Evolutionary conservation across 2,888 invertebrate genomes (phyloP), one percentile per base, ranked within the genome.

Genomic region (Ophion obscuratus): DNA sequence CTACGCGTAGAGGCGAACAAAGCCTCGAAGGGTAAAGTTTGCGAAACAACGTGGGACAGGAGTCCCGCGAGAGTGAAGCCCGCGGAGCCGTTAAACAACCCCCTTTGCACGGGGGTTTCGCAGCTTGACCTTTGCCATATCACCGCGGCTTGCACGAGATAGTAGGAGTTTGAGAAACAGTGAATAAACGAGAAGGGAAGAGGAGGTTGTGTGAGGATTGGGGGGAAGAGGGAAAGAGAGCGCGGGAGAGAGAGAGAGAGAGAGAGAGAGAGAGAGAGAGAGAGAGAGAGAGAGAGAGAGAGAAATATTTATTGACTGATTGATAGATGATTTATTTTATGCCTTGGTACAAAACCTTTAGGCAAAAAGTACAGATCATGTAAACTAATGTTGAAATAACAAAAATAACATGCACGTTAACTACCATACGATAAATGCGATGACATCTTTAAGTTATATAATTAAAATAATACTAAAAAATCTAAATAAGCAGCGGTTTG

Each of bases 41-140:
- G 67, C 71, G 36, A 78, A 83, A 79, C 78, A 66, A 79, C 67
- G 24, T 31, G 44, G 74, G 83, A 79, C 78, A 83, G 67, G 59
- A 47, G 78, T 68, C 78, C 74, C 78, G 53, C 0, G 78, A 78
- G 83, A 73, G 67, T 47, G 68, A 74, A 62, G 53, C 71, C 73
- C 64, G 40, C 57, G 20, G 66, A 68, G 53, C 17, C 71, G 66
- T 66, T 27, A 59, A 73, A 80, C 57, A 66, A 77, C 70, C 68
- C 82, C 27, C 24, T 76, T 53, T 71, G 40, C 24, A 82, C 68
- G 53, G 64, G 70, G 76, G 76, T 75, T 81, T 82, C 76, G 17
- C 47, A 71, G 76, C 53, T 76, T 75, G 70, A 76, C 70, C 82
- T 82, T 82, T 64, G 68, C 24, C 80, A 17, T 57, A 59, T 64